Percentiles rank a stretch among this genome's conserved stretches.
phyloP scores from a whole-genome alignment of 2,888 invertebrate genomes.

The Papilio demoleus region DNA sequence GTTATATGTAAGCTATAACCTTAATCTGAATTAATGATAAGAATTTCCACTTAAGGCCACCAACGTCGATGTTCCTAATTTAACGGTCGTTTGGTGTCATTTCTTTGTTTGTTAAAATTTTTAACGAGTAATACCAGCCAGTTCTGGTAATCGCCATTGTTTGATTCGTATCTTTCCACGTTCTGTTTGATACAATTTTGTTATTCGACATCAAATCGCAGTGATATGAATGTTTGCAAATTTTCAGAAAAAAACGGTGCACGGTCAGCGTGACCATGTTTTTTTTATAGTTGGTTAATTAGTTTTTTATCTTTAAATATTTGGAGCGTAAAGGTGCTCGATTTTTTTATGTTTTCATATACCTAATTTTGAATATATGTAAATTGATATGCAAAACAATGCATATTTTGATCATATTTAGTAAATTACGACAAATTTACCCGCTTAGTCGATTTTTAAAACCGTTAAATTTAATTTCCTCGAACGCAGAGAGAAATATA shows the following conservation, averaged over 20 bases:
- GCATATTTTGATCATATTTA: too few relatives aligned
- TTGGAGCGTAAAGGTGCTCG: slow-evolving; percentile 21
- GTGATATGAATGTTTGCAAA: slow-evolving; percentile 3
- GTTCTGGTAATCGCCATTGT: slow-evolving; percentile 37
- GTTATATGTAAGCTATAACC: slow-evolving; percentile 49
- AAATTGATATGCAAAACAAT: too few relatives aligned
- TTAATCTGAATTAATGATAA: slow-evolving; percentile 52
- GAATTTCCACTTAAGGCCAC: slow-evolving; percentile 49
- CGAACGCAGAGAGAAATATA: slow-evolving; percentile 40
- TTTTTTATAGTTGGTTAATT: not conserved
- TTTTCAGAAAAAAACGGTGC: slow-evolving; percentile 22
- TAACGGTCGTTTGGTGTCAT: slow-evolving; percentile 26
- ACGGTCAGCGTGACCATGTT: slow-evolving; percentile 3
- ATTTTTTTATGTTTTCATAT: not conserved
- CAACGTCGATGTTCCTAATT: slow-evolving; percentile 26
- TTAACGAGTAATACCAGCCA: slow-evolving; percentile 25
- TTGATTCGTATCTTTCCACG: slow-evolving; percentile 17
- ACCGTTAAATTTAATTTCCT: slow-evolving; percentile 19
- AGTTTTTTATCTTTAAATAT: slow-evolving; percentile 4
- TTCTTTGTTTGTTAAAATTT: slow-evolving; percentile 30
- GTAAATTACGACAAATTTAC: too few relatives aligned
- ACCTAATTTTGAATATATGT: not conserved
- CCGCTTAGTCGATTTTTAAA: not conserved
- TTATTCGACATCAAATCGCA: slow-evolving; percentile 12
- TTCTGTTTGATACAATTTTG: slow-evolving; percentile 33